Percentiles rank a stretch among this genome's conserved stretches.
These are phyloP conservation scores for Temnopleurus reevesii DNA, from an alignment of 53 echinoderm and acorn worm genomes.

Conservation along the genomic window DNA sequence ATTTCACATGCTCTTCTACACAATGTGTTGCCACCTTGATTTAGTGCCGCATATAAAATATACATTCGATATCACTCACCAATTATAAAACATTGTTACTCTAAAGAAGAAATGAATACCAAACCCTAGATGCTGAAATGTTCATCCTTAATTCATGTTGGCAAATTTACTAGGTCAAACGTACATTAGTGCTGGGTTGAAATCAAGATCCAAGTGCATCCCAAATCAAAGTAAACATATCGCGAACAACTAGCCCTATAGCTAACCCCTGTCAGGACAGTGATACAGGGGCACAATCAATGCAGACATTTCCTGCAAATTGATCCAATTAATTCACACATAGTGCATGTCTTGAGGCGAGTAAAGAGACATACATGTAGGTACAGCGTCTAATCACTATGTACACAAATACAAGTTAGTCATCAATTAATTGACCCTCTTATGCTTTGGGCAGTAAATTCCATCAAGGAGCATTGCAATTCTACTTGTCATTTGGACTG, in stretches of 20 bases:
- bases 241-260: not conserved
- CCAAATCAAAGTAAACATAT: not conserved
- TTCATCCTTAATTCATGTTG: too few relatives aligned
- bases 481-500: too few relatives aligned
- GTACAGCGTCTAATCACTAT: not conserved
- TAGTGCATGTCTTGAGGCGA: not conserved
- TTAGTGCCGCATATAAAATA: too few relatives aligned
- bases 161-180: not conserved
- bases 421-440: not conserved
- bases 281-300: not conserved
- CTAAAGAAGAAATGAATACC: too few relatives aligned
- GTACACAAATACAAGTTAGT: not conserved
- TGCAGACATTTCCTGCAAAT: not conserved
- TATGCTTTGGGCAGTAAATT: too few relatives aligned
- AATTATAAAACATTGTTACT: too few relatives aligned
- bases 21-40: too few relatives aligned
- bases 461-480: too few relatives aligned
- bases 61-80: too few relatives aligned
- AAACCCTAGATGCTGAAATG: too few relatives aligned
- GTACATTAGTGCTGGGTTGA: not conserved
- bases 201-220: not conserved
- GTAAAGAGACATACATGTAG: not conserved
- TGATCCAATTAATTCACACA: constrained; percentile 2
- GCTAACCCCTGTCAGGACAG: not conserved
- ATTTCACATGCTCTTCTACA: too few relatives aligned